These are phyloP conservation scores for Latrodectus elegans DNA, from an alignment of 2,888 invertebrate genomes.

Conservation along the genomic window DNA sequence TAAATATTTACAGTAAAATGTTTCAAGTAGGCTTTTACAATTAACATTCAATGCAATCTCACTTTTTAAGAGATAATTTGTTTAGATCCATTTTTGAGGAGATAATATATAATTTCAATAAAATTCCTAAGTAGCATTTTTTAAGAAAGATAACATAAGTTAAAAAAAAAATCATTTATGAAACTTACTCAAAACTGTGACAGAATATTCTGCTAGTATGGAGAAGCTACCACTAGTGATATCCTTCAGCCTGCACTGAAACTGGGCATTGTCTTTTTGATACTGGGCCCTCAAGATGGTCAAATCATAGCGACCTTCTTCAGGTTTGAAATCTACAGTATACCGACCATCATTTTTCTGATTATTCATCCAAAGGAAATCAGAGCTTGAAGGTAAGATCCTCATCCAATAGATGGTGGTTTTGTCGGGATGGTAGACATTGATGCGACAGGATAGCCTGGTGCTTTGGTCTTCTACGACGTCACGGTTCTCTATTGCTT, in stretches of 20 bases:
- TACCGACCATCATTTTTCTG: slow-evolving; percentile 91
- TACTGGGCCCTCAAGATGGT: slow-evolving; percentile 91
- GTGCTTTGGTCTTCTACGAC: slow-evolving; percentile 70
- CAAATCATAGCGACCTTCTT: slow-evolving; percentile 89
- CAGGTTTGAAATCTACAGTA: slow-evolving; percentile 86
- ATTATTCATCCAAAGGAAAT: slow-evolving; percentile 76
- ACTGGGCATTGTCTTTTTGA: slow-evolving; percentile 91
- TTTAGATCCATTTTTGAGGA: too few relatives aligned
- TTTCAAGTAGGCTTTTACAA: too few relatives aligned
- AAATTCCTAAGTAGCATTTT: too few relatives aligned
- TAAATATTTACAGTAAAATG: too few relatives aligned
- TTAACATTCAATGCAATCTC: too few relatives aligned
- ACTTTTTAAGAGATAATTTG: too few relatives aligned
- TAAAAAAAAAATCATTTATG: not conserved
- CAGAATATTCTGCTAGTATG: slow-evolving; percentile 71
- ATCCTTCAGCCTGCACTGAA: slow-evolving; percentile 85
- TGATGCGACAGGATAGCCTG: slow-evolving; percentile 68
- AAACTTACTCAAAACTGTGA: slow-evolving; percentile 81
- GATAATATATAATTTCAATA: too few relatives aligned
- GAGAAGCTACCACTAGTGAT: slow-evolving; percentile 80
- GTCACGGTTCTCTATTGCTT: slow-evolving; percentile 56
- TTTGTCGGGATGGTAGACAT: slow-evolving; percentile 37
- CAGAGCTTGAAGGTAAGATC: not conserved
- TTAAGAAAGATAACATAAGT: too few relatives aligned
- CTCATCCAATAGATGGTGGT: slow-evolving; percentile 69